phyloP scores from a whole-genome alignment of 2,797 vertebrate genomes.

The Monodelphis domestica region DNA sequence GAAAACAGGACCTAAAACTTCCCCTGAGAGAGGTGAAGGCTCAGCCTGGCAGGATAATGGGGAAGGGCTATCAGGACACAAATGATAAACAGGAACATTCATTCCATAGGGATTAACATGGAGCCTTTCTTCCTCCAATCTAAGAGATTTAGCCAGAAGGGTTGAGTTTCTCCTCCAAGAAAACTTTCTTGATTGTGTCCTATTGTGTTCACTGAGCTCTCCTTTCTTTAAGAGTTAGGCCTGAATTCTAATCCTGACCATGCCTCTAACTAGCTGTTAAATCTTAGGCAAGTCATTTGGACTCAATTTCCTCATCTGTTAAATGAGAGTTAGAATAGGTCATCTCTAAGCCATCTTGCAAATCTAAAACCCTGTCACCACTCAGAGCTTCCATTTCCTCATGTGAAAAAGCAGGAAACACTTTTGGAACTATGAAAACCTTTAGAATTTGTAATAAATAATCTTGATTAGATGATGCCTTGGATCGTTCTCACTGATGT shows the following conservation, averaged over 20 bases:
- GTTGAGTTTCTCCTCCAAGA: background rate
- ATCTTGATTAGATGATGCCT: background rate
- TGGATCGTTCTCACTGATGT: background rate
- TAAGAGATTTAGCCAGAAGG: background rate
- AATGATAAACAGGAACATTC: conserved; percentile 11
- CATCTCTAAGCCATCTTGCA: background rate
- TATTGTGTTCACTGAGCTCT: background rate
- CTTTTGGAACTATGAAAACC: background rate
- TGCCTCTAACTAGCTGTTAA: background rate
- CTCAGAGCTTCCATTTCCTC: background rate
- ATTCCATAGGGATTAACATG: background rate
- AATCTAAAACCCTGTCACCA: background rate
- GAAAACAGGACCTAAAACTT: conserved; percentile 59
- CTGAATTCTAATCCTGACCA: background rate
- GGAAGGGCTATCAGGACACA: background rate
- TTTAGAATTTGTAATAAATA: background rate
- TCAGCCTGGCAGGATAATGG: background rate
- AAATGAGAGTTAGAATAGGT: background rate
- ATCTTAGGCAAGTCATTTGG: background rate
- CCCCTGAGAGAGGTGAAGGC: conserved; percentile 38
- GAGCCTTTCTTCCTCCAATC: conserved; percentile 15
- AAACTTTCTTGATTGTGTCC: background rate
- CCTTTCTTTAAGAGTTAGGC: background rate
- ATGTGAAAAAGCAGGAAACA: background rate
- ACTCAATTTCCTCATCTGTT: background rate